Evolutionary conservation across 2,797 vertebrate species (phyloP).

Genomic region (Cirrhinus mrigala): DNA sequence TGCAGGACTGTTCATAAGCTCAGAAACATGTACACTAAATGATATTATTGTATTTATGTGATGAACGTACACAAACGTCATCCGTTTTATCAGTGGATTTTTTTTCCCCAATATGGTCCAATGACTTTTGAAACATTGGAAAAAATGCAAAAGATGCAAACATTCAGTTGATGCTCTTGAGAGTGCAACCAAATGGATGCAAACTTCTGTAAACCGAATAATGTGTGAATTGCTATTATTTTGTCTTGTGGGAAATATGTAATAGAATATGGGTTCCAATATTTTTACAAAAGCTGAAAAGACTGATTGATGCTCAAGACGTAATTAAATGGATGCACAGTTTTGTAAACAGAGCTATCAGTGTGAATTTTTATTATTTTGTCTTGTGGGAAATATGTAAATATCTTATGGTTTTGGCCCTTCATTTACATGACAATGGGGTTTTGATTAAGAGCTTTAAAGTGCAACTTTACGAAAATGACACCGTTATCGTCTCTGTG

Average conservation of each 20-base stretch:
- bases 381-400: neutral
- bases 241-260: neutral
- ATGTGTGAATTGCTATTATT: neutral
- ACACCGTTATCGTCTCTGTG: too few relatives aligned
- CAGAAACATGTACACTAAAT: slow-evolving; percentile 29
- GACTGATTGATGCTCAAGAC: neutral
- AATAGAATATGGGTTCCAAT: neutral
- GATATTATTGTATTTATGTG: neutral
- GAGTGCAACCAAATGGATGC: neutral
- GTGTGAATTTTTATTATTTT: neutral
- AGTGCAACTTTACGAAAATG: too few relatives aligned
- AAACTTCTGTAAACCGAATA: neutral
- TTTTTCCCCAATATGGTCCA: neutral
- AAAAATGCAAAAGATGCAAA: neutral
- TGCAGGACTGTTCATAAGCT: neutral
- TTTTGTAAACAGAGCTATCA: neutral
- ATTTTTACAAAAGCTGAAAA: neutral
- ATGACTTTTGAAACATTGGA: too few relatives aligned
- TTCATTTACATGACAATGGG: too few relatives aligned
- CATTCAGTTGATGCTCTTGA: neutral
- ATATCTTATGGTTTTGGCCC: too few relatives aligned
- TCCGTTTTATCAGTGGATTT: neutral
- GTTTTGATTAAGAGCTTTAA: too few relatives aligned
- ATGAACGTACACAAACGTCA: neutral
- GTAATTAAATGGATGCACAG: neutral